A percentile compares a stretch with the other conserved stretches of the same genome.
Conservation (phyloP, 2,888 invertebrate species). For the Synergus gifuensis region DNA sequence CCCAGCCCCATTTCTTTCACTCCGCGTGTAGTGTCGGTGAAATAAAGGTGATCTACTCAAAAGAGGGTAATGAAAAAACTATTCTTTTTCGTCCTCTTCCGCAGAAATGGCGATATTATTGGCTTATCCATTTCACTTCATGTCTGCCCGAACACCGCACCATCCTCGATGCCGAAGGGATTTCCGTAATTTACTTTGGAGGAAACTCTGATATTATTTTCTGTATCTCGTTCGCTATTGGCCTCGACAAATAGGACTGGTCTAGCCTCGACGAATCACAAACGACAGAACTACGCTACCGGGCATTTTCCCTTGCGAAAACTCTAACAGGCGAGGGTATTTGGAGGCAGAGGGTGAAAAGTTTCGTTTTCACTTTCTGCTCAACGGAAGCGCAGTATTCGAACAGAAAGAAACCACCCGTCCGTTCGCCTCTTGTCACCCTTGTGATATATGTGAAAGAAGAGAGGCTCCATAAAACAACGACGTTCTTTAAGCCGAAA, state of each 20-base stretch:
- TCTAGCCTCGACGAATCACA: slow-evolving; percentile 19
- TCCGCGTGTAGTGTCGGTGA: not conserved
- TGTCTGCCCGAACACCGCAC: slow-evolving; percentile 28
- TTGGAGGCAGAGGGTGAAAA: slow-evolving; percentile 14
- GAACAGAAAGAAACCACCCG: slow-evolving; percentile 17
- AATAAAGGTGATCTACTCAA: slow-evolving; percentile 32
- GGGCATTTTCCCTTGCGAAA: slow-evolving; percentile 29
- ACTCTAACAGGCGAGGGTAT: slow-evolving; percentile 17
- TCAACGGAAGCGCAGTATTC: slow-evolving; percentile 6
- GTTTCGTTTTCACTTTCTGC: slow-evolving; percentile 9
- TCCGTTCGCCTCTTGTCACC: slow-evolving; percentile 14
- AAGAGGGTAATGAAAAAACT: slow-evolving; percentile 38
- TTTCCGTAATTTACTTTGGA: slow-evolving; percentile 39
- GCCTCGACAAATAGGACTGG: slow-evolving; percentile 10
- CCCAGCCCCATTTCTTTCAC: slow-evolving; percentile 28
- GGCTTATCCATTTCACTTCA: slow-evolving; percentile 64
- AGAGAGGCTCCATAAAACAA: slow-evolving; percentile 32
- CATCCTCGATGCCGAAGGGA: slow-evolving; percentile 47
- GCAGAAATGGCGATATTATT: slow-evolving; percentile 68
- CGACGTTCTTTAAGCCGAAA: slow-evolving; percentile 37
- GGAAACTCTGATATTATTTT: slow-evolving; percentile 40
- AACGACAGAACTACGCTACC: slow-evolving; percentile 12
- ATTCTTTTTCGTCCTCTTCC: slow-evolving; percentile 23
- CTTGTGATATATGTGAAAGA: slow-evolving; percentile 18
- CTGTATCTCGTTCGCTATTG: slow-evolving; percentile 35